A percentile compares a stretch with the other conserved stretches of the same genome.
phyloP scores from a whole-genome alignment of 2,888 invertebrate genomes.

The Acleris cristana region DNA sequence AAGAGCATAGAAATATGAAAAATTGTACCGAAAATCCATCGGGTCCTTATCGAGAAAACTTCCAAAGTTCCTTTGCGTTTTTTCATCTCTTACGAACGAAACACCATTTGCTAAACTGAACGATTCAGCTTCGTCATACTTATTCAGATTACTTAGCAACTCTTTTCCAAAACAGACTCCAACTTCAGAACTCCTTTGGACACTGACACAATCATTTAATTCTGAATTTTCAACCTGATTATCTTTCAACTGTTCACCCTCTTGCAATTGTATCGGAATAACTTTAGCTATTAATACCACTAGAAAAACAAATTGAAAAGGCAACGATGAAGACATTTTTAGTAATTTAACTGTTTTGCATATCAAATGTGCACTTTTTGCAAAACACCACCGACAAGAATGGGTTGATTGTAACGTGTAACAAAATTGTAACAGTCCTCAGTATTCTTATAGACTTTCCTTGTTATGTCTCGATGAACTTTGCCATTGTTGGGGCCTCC shows the following conservation, averaged over 20 bases:
- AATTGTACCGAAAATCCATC: conserved; percentile 87
- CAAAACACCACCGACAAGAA: conserved; percentile 56
- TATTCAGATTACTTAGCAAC: conserved; percentile 86
- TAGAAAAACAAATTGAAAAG: conserved; percentile 44
- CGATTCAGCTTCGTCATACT: conserved; percentile 86
- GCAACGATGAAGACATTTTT: conserved; percentile 44
- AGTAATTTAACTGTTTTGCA: conserved; percentile 36
- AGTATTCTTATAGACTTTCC: conserved; percentile 78
- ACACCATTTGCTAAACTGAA: conserved; percentile 87
- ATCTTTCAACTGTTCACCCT: conserved; percentile 68
- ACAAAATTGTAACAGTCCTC: conserved; percentile 62
- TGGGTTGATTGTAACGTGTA: conserved; percentile 67
- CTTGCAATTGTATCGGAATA: conserved; percentile 69
- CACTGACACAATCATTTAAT: conserved; percentile 72
- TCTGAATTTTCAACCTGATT: conserved; percentile 64
- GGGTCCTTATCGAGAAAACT: conserved; percentile 89
- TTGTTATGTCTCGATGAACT: conserved; percentile 81
- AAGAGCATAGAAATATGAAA: not conserved
- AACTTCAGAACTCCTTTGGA: conserved; percentile 70
- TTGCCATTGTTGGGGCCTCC: conserved; percentile 77
- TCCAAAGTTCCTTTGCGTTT: conserved; percentile 86
- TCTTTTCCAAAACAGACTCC: conserved; percentile 88
- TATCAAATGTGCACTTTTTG: conserved; percentile 40
- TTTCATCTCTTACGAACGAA: conserved; percentile 85
- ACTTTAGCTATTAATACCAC: conserved; percentile 56